These are phyloP conservation scores for Lycia hirtaria DNA, from an alignment of 2,888 invertebrate genomes.

Conservation along the genomic window DNA sequence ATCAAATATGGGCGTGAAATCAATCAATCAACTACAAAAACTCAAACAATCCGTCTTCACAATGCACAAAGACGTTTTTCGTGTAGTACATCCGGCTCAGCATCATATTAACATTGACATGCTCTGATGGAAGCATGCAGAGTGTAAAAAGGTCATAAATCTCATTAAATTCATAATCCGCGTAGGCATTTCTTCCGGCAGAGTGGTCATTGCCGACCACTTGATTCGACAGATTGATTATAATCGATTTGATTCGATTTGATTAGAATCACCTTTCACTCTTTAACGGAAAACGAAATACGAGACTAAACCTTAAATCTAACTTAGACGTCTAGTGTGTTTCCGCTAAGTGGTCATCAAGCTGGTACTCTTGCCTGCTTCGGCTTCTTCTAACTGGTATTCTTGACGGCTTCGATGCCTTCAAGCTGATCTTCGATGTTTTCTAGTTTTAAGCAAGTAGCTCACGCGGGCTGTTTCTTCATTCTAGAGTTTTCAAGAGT, in stretches of 20 bases:
- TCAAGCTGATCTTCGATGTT: no score
- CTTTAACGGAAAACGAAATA: slow-evolving; percentile 7
- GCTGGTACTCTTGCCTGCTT: no score
- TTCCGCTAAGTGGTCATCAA: no score
- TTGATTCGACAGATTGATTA: slow-evolving; percentile 3
- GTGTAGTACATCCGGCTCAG: neutral
- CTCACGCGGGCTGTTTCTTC: no score
- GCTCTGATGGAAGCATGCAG: neutral
- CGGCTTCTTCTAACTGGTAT: no score
- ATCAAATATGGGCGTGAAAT: no score
- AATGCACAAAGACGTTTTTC: neutral
- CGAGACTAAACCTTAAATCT: neutral
- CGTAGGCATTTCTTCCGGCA: slow-evolving; percentile 21
- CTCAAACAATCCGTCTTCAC: neutral
- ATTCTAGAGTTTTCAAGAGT: no score
- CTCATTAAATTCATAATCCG: slow-evolving; percentile 2
- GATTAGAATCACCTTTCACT: slow-evolving; percentile 22
- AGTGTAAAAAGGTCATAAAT: slow-evolving; percentile 8
- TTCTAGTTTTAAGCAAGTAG: no score
- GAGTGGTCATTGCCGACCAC: slow-evolving; percentile 20
- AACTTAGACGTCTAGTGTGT: no score
- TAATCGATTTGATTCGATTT: no score
- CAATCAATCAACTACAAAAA: neutral
- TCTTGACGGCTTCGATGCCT: no score
- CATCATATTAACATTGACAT: neutral